Conservation (phyloP, 1,140 invertebrate genomes). For the Helicoverpa zea region DNA sequence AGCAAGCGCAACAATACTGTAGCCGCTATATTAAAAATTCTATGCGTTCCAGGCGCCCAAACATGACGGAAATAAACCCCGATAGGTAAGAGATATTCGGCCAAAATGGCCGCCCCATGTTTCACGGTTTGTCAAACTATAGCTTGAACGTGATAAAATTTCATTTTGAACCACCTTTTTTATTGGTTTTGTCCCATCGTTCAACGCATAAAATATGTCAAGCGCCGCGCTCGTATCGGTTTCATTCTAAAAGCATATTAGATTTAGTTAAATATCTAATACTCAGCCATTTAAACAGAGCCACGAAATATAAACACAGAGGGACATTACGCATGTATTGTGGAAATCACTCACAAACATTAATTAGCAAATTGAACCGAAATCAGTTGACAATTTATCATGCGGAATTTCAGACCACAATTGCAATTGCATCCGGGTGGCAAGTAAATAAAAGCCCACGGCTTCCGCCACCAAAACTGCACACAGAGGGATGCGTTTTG, state of each 20-base stretch:
- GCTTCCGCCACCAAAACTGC: slow-evolving; percentile 64
- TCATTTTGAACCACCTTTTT: slow-evolving; percentile 7
- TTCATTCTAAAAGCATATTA: not conserved
- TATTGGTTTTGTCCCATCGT: slow-evolving; percentile 4
- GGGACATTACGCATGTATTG: slow-evolving; percentile 37
- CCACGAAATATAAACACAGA: not conserved
- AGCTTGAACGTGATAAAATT: slow-evolving; percentile 16
- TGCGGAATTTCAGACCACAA: slow-evolving; percentile 64
- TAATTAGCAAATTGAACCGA: slow-evolving; percentile 63
- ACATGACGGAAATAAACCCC: slow-evolving; percentile 36
- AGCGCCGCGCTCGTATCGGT: no score
- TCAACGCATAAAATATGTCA: no score
- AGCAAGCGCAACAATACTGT: not conserved
- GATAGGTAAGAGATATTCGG: slow-evolving; percentile 25
- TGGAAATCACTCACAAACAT: slow-evolving; percentile 57
- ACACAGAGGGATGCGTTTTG: slow-evolving; percentile 66
- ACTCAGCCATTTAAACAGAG: not conserved
- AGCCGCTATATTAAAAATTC: not conserved
- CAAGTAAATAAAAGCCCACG: slow-evolving; percentile 67
- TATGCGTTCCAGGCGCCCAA: not conserved
- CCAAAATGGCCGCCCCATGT: slow-evolving; percentile 23
- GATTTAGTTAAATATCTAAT: not conserved
- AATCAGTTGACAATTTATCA: slow-evolving; percentile 69
- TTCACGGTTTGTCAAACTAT: slow-evolving; percentile 28
- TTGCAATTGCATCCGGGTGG: slow-evolving; percentile 61